These are phyloP conservation scores for Schizopygopsis pylzovi DNA, from an alignment of 2,797 vertebrate genomes.

Conservation along the genomic window DNA sequence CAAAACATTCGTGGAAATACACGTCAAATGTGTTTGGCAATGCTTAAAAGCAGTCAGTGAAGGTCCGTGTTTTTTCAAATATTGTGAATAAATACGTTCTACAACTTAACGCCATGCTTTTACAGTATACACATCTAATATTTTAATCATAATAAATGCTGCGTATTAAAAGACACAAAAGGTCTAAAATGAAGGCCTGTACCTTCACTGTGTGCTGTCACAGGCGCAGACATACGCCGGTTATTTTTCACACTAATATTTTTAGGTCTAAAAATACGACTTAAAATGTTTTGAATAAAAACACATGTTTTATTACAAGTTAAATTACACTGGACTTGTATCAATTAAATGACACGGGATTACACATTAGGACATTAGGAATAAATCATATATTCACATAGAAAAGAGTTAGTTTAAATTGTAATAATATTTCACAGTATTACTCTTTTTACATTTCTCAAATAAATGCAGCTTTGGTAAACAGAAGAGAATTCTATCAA, in stretches of 20 bases:
- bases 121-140: background rate
- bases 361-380: too few relatives aligned
- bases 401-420: background rate
- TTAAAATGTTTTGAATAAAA: background rate
- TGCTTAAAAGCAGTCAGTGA: background rate
- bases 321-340: background rate
- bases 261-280: background rate
- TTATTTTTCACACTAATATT: background rate
- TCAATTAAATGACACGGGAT: background rate
- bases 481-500: background rate
- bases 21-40: background rate
- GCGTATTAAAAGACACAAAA: background rate
- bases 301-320: background rate
- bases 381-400: background rate
- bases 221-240: constrained; percentile 55
- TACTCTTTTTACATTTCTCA: too few relatives aligned
- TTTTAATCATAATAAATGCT: background rate
- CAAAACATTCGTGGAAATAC: background rate
- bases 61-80: background rate
- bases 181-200: constrained; percentile 1
- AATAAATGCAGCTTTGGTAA: background rate
- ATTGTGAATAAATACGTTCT: background rate
- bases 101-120: background rate
- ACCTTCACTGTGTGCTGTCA: constrained; percentile 29
- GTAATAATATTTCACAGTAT: background rate